A percentile compares a stretch with the other conserved stretches of the same genome.
Conservation (phyloP, 1,140 invertebrate species). For the Heliconius nattereri region DNA sequence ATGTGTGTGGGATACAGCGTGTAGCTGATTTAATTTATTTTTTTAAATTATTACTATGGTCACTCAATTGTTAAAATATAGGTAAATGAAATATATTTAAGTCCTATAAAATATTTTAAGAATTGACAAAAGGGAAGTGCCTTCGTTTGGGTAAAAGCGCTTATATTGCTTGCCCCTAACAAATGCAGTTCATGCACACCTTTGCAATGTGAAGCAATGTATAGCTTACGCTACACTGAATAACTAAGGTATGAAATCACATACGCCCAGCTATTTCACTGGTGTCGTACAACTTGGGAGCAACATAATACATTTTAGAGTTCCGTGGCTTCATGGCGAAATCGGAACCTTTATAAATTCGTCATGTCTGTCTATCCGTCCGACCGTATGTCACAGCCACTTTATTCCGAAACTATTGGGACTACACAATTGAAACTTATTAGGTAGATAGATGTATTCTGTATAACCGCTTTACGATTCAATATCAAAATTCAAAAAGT, state of each 20-base stretch:
- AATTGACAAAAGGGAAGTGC: background rate
- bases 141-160: background rate
- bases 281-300: background rate
- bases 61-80: background rate
- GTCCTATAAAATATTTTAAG: background rate
- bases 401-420: no score
- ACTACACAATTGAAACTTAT: no score
- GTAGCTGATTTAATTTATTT: no score
- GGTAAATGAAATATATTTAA: no score
- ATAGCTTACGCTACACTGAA: background rate
- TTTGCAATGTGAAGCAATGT: background rate
- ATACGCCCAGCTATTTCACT: background rate
- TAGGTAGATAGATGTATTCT: no score
- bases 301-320: background rate
- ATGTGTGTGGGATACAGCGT: no score
- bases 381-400: no score
- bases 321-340: no score
- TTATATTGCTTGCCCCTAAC: background rate
- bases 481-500: no score
- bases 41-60: background rate
- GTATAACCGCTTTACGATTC: no score
- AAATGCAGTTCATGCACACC: background rate
- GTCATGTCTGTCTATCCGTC: no score
- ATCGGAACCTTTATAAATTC: no score
- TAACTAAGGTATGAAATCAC: background rate